phyloP scores from a whole-genome alignment of 2,888 invertebrate genomes.

The Dasypolia templi region DNA sequence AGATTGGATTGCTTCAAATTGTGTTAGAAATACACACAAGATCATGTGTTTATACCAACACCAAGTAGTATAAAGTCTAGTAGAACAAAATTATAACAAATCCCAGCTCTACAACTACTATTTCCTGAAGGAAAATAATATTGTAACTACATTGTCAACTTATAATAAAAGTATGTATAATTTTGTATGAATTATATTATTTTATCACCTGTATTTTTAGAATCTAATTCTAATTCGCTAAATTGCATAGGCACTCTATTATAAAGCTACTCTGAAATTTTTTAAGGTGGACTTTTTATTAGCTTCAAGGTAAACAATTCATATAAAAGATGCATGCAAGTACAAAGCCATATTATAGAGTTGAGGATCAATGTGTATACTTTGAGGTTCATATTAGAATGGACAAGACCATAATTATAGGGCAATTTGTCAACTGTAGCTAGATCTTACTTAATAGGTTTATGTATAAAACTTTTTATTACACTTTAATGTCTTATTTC shows the following conservation, averaged over 20 bases:
- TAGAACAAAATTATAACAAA: neutral
- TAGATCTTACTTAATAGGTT: neutral
- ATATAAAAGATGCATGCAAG: neutral
- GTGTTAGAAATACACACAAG: slow-evolving; percentile 14
- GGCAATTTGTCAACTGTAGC: neutral
- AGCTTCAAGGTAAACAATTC: slow-evolving; percentile 30
- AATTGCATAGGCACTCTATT: neutral
- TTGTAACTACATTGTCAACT: neutral
- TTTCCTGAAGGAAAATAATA: neutral
- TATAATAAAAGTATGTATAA: neutral
- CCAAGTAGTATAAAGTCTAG: neutral
- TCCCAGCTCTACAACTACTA: neutral
- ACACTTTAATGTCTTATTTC: neutral
- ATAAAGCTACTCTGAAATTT: slow-evolving; percentile 8
- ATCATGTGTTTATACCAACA: slow-evolving; percentile 14
- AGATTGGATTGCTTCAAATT: slow-evolving; percentile 9
- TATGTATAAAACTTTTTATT: neutral
- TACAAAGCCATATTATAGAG: neutral
- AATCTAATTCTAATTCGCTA: neutral
- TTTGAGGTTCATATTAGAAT: neutral
- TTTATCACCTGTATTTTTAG: neutral
- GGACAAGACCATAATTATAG: neutral
- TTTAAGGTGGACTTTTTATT: neutral
- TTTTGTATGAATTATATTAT: neutral
- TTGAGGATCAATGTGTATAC: neutral